Conservation (phyloP, 2,113 vertebrate species). For the Lophotis ruficrista region DNA sequence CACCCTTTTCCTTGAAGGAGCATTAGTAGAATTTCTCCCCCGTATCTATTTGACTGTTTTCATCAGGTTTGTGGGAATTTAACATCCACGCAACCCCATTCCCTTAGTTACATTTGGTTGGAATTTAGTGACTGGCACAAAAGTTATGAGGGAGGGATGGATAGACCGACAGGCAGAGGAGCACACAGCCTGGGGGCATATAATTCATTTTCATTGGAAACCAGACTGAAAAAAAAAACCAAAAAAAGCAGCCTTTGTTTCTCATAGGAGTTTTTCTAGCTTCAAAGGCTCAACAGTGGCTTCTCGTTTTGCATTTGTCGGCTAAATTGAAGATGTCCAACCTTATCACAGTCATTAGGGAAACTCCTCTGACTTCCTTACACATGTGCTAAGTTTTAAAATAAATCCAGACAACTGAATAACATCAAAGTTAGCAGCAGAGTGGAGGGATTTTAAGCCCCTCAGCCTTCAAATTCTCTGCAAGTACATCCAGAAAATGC, state of each 20-base stretch:
- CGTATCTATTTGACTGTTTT: background rate
- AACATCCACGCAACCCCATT: background rate
- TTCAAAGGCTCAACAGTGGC: background rate
- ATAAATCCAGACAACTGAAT: background rate
- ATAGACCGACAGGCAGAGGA: fast-evolving
- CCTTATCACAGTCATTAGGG: background rate
- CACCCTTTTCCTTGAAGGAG: background rate
- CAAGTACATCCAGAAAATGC: background rate
- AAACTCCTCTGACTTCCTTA: background rate
- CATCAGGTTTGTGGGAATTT: background rate
- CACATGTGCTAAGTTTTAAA: background rate
- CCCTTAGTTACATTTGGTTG: background rate
- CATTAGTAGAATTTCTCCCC: background rate
- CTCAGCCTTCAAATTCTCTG: background rate
- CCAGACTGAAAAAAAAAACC: background rate
- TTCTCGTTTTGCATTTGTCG: fast-evolving
- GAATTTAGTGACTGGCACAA: background rate
- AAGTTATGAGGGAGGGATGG: background rate
- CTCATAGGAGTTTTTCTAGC: background rate
- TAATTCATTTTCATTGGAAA: background rate
- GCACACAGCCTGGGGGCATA: background rate
- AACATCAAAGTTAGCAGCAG: background rate
- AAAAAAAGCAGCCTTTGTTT: background rate
- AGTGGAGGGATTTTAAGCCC: background rate
- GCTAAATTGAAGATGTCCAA: background rate